Conservation (phyloP, 2,113 vertebrate genomes). For the Trachemys scripta region DNA sequence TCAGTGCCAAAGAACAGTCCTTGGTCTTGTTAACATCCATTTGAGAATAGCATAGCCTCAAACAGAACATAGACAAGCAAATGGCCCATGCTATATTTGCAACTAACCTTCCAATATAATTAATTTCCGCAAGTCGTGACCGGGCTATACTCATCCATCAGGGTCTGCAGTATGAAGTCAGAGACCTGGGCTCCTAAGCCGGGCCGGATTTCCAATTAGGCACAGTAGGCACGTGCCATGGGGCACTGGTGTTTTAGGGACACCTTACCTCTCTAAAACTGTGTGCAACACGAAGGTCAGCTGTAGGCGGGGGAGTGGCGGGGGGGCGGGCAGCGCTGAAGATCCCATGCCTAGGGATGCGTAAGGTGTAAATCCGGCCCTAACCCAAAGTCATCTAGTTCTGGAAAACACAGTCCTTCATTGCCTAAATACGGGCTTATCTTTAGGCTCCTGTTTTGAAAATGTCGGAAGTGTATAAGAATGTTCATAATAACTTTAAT, state of each 20-base stretch:
- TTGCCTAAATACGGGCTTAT: not conserved
- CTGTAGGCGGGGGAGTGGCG: too few relatives aligned
- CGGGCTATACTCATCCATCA: not conserved
- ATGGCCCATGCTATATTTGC: not conserved
- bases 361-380: too few relatives aligned
- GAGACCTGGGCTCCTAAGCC: not conserved
- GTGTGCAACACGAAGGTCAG: too few relatives aligned
- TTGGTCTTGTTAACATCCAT: not conserved
- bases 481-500: not conserved
- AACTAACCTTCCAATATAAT: not conserved
- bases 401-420: not conserved
- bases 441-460: not conserved
- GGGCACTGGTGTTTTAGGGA: too few relatives aligned
- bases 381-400: not conserved
- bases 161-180: not conserved
- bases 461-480: not conserved
- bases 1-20: accelerated
- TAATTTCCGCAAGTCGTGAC: not conserved
- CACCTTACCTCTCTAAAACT: too few relatives aligned
- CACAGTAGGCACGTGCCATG: too few relatives aligned
- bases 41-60: not conserved
- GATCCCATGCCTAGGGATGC: too few relatives aligned
- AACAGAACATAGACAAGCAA: not conserved
- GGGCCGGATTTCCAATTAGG: too few relatives aligned
- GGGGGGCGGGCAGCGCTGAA: too few relatives aligned